Evolutionary conservation across 2,888 invertebrate species (phyloP).

Genomic region (Papilio elwesi): DNA sequence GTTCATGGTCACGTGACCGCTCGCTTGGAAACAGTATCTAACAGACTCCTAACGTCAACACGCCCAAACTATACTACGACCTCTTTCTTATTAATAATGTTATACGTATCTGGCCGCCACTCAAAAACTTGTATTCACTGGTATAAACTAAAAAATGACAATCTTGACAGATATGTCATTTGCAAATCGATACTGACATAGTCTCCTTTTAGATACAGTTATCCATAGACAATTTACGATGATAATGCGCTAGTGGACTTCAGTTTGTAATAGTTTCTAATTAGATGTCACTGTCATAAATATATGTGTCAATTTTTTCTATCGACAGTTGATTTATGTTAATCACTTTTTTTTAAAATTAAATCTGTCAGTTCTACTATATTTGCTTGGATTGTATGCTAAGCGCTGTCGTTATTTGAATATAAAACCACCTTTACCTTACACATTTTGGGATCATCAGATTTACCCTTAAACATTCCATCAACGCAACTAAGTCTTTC

Average conservation of each 20-base stretch:
- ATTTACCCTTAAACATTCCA: too few relatives aligned
- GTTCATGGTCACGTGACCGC: not conserved
- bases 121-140: not conserved
- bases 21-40: not conserved
- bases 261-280: not conserved
- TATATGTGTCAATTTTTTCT: not conserved
- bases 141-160: not conserved
- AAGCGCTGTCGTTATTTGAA: too few relatives aligned
- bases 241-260: not conserved
- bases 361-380: too few relatives aligned
- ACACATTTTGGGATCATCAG: too few relatives aligned
- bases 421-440: too few relatives aligned
- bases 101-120: not conserved
- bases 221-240: constrained; percentile 5
- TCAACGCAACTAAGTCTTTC: too few relatives aligned
- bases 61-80: not conserved
- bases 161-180: not conserved
- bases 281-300: not conserved
- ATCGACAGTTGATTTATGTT: not conserved
- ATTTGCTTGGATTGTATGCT: too few relatives aligned
- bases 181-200: constrained; percentile 8
- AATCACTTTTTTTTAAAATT: too few relatives aligned
- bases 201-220: constrained; percentile 13
- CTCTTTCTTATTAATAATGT: not conserved
- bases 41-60: not conserved